A percentile compares a stretch with the other conserved stretches of the same genome.
Evolutionary conservation across 2,888 invertebrate genomes (phyloP).

Genomic region (Schrankia costaestrigalis): DNA sequence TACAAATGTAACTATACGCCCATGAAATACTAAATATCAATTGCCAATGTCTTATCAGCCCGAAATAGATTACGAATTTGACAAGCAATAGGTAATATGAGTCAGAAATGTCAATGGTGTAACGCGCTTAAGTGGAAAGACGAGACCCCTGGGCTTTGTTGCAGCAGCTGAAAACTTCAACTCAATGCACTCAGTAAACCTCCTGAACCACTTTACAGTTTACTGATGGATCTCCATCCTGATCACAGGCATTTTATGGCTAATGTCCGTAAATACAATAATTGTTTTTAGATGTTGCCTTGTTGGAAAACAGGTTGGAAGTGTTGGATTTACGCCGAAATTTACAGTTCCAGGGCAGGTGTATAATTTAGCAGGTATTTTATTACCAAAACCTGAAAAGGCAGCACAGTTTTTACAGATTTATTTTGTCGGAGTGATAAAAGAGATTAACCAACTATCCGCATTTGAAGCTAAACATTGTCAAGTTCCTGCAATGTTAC

Average conservation of each 20-base stretch:
- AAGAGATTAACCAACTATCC: neutral
- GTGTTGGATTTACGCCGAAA: neutral
- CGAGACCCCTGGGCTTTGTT: conserved; percentile 1
- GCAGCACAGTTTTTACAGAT: conserved; percentile 1
- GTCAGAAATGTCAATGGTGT: neutral
- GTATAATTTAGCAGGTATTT: too few relatives aligned
- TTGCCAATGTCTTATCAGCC: neutral
- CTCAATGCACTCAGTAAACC: neutral
- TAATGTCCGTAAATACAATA: too few relatives aligned
- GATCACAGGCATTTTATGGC: neutral
- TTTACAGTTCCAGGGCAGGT: neutral
- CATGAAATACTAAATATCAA: neutral
- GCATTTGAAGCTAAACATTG: neutral
- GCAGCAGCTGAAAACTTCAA: neutral
- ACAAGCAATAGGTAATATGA: neutral
- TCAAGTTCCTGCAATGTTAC: neutral
- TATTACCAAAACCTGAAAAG: too few relatives aligned
- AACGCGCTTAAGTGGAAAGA: neutral
- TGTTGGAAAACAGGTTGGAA: neutral
- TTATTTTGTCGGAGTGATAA: neutral
- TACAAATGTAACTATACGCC: too few relatives aligned
- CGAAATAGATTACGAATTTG: neutral
- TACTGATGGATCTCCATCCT: neutral
- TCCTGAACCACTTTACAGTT: neutral
- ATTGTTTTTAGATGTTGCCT: conserved; percentile 3